Evolutionary conservation across 2,113 vertebrate genomes (phyloP), one percentile per base, ranked within the genome.

Genomic region (Oncorhynchus gorbuscha): DNA sequence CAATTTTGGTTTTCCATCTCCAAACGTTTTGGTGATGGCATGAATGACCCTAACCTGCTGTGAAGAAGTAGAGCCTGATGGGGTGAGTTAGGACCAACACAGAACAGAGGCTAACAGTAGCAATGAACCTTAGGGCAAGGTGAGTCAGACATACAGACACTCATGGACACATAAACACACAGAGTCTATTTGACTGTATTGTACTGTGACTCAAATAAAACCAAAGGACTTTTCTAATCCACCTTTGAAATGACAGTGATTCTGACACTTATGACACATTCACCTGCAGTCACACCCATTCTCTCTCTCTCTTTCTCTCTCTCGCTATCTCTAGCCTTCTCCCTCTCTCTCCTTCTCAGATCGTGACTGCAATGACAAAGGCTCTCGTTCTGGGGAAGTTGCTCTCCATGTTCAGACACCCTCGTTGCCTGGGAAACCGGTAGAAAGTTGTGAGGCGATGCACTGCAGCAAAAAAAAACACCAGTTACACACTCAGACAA

Each of bases 361-460:
- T 71, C 16, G 72, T 86, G 83, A 84, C 81, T 89, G 26, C 81
- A 91, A 89, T 91, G 84, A 90, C 85, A 92, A 92, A 88, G 89
- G 87, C 87, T 11, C 39, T 91, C 87, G 90, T 89, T 45, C 85
- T 92, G 81, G 86, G 86, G 81, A 89, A 91, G 89, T 89, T 88
- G 88, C 84, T 91, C 86, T 91, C 87, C 88, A 90, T 92, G 89
- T 90, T 86, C 91, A 92, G 89, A 91, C 88, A 91, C 87, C 88
- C 85, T 83, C 86, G 91, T 92, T 92, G 89, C 91, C 86, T 75
- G 84, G 91, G 91, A 89, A 92, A 92, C 91, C 87, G 77, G 81
- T 86, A 83, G 89, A 90, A 91, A 92, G 89, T 91, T 92, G 90
- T 83, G 86, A 89, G 86, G 87, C 87, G 81, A 85, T 59, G 74